Evolutionary conservation across 2,113 vertebrate genomes (phyloP), one percentile per base, ranked within the genome.

Genomic region (Stercorarius parasiticus): DNA sequence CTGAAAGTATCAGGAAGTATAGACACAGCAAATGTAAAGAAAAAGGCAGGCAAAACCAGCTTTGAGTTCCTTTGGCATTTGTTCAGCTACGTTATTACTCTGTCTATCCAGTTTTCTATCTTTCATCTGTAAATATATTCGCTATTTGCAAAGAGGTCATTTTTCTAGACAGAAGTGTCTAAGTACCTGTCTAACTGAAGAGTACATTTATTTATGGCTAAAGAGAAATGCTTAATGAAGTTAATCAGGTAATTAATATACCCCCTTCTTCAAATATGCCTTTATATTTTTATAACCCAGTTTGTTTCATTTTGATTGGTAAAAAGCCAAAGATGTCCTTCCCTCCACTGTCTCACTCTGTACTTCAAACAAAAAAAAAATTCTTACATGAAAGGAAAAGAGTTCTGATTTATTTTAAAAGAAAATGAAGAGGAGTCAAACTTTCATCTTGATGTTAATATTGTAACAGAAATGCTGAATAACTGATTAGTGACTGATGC

Each of bases 171-270:
- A 38, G 56, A 55, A 53, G 6, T 78, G 29, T 74, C 65, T 92
- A 88, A 91, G 65, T 69, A 91, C 17, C 53, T 83, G 26, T 78
- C 86, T 89, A 82, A 64, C 27, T 76, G 73, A 95, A 91, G 56
- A 61, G 30, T 49, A 79, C 72, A 49, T 82, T 81, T 94, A 88
- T 86, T 91, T 91, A 95, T 69, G 73, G 36, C 23, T 86, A 53
- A 90, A 93, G 40, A 88, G 47, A 89, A 87, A 84, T 45, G 40
- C 3, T 87, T 91, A 95, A 81, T 94, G 55, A 95, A 89, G 56
- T 85, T 94, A 96, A 82, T 92, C 47, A 74, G 12, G 32, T 82
- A 90, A 93, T 92, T 95, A 94, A 83, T 89, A 71, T 49, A 52
- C 1, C 17, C 7, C 13, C 17, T 86, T 90, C 45, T 95, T 91